Evolutionary conservation across 1,140 invertebrate genomes (phyloP).

Genomic region (Oncopeltus fasciatus): DNA sequence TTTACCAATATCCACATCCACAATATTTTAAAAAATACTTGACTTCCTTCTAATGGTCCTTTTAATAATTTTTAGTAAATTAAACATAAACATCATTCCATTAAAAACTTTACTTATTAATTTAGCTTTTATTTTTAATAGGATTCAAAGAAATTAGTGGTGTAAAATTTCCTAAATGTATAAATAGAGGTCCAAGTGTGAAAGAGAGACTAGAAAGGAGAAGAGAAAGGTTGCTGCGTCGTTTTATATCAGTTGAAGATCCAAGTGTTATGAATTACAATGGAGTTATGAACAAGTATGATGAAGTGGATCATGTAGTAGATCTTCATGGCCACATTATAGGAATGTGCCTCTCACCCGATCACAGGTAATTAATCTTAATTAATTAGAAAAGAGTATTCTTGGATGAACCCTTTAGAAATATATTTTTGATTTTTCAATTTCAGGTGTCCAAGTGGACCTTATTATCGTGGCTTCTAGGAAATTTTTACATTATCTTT

Average conservation of each 20-base stretch:
- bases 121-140: conserved; percentile 25
- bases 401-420: too few relatives aligned
- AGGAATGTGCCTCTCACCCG: conserved; percentile 74
- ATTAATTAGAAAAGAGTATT: too few relatives aligned
- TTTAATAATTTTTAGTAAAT: too few relatives aligned
- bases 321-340: conserved; percentile 81
- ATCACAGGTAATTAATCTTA: conserved; percentile 73
- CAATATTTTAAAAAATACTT: too few relatives aligned
- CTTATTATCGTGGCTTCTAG: too few relatives aligned
- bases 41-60: too few relatives aligned
- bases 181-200: conserved; percentile 52
- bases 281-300: conserved; percentile 53
- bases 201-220: conserved; percentile 39
- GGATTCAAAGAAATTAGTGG: conserved; percentile 65
- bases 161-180: conserved; percentile 50
- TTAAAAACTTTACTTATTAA: too few relatives aligned
- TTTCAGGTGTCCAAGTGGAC: too few relatives aligned
- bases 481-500: too few relatives aligned
- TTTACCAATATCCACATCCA: too few relatives aligned
- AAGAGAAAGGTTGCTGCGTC: conserved; percentile 10
- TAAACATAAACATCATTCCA: too few relatives aligned
- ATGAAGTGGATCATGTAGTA: conserved; percentile 67
- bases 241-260: conserved; percentile 28
- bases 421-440: too few relatives aligned
- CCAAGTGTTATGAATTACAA: conserved; percentile 55